Base-by-base conservation (phyloP, 1,140 invertebrate genomes). In the Brachionus sp. region DNA sequence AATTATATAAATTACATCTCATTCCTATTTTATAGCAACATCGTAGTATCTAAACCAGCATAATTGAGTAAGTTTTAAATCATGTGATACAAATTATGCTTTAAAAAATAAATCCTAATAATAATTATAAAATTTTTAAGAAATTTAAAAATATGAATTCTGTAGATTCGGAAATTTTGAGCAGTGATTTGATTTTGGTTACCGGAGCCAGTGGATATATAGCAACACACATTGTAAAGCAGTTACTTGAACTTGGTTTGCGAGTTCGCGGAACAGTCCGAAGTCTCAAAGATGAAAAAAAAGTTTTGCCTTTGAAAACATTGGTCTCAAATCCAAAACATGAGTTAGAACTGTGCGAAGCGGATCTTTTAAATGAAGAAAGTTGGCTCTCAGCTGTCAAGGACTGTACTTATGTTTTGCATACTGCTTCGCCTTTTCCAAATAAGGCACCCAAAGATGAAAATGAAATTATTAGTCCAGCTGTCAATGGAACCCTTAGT, bases 151-250 rank as follows among this genome's bases (percentile, higher is more conserved):
- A 29, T 2, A 29, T 29, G 29, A 3, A 1, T 29, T 29, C 29
- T 29, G 29, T 2, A 29, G 29, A 29, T 29, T 29, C 29, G 29
- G 39, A 42, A 42, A 42, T 42, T 42, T 42, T 6, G 39, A 29
- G 29, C 29, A 29, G 29, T 5, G 44, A 75, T 29, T 75, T 86
- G 82, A 90, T 92, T 46, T 86, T 92, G 42, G 91, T 92, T 12
- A 92, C 91, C 5, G 91, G 91, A 62, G 91, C 90, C 4, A 88
- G 90, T 6, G 91, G 91, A 23, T 92, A 87, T 86, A 88, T 92
- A 50, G 91, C 89, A 35, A 86, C 89, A 19, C 91, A 92, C 84
- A 88, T 91, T 42, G 88, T 91, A 25, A 88, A 90, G 85, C 88
- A 90, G 83, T 86, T 92, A 29, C 88, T 91, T 64, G 87, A 90